These are phyloP conservation scores for Lingula anatina DNA, from an alignment of 2,888 invertebrate genomes.

Conservation along the genomic window DNA sequence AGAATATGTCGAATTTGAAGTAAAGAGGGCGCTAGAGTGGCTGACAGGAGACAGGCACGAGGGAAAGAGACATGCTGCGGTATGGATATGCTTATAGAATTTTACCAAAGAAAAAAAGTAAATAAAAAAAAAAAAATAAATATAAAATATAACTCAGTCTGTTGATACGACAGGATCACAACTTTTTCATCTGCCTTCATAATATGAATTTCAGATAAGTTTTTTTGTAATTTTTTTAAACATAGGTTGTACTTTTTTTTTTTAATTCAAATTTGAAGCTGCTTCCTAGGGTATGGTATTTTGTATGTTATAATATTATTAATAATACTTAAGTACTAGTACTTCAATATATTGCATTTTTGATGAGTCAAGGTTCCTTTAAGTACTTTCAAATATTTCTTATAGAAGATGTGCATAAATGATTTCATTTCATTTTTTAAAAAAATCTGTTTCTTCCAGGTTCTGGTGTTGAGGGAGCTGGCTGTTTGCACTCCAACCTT, in stretches of 20 bases:
- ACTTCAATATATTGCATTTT: neutral
- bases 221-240: neutral
- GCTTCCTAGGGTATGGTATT: neutral
- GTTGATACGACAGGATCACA: conserved; percentile 1
- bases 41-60: conserved; percentile 81
- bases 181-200: neutral
- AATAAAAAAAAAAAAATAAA: neutral
- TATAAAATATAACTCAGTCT: too few relatives aligned
- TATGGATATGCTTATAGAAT: conserved; percentile 34
- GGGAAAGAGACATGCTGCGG: conserved; percentile 85
- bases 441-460: conserved; percentile 49
- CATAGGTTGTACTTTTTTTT: too few relatives aligned
- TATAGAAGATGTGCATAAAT: too few relatives aligned
- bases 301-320: neutral
- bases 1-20: conserved; percentile 97
- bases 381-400: too few relatives aligned
- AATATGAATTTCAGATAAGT: neutral
- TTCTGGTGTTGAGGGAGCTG: conserved; percentile 84
- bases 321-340: neutral
- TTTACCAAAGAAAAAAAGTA: too few relatives aligned
- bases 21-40: conserved; percentile 94
- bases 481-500: conserved; percentile 95
- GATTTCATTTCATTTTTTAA: too few relatives aligned
- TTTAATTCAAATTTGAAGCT: too few relatives aligned
- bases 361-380: too few relatives aligned